These are phyloP conservation scores for Hemibates koningsi DNA, from an alignment of 2,113 vertebrate genomes.

Conservation along the genomic window DNA sequence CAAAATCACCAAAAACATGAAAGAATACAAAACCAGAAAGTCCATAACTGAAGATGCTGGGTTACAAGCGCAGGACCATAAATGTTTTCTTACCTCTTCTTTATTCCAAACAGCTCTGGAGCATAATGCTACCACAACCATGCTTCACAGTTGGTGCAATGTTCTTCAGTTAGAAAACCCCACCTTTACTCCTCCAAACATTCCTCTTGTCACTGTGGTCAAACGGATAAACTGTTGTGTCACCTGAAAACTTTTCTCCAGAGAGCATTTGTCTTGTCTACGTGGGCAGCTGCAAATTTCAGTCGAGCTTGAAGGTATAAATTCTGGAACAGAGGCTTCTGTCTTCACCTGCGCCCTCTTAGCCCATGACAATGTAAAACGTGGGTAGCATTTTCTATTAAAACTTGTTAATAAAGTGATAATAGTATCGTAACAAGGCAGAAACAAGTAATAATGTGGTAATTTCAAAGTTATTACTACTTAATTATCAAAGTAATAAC, in stretches of 20 bases:
- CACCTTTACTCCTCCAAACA: not conserved
- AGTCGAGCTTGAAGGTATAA: not conserved
- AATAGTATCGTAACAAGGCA: not conserved
- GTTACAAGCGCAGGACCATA: not conserved
- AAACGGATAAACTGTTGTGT: not conserved
- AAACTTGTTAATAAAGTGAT: not conserved
- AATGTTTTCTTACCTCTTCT: not conserved
- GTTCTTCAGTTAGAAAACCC: not conserved
- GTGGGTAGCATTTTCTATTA: not conserved
- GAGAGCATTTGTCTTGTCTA: not conserved
- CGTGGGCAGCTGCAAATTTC: not conserved
- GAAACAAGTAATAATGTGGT: not conserved
- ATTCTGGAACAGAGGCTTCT: not conserved
- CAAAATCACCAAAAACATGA: not conserved
- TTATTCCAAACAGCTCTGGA: not conserved
- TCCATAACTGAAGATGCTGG: not conserved
- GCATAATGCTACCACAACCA: not conserved
- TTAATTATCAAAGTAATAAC: not conserved
- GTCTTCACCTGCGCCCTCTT: not conserved
- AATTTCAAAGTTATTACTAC: not conserved
- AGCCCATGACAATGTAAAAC: not conserved
- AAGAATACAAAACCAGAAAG: not conserved
- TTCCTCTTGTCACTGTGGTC: not conserved
- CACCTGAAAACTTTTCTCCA: not conserved
- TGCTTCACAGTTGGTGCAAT: not conserved